These are phyloP conservation scores for Athripsodes cinereus DNA, from an alignment of 2,888 invertebrate genomes.

Conservation along the genomic window DNA sequence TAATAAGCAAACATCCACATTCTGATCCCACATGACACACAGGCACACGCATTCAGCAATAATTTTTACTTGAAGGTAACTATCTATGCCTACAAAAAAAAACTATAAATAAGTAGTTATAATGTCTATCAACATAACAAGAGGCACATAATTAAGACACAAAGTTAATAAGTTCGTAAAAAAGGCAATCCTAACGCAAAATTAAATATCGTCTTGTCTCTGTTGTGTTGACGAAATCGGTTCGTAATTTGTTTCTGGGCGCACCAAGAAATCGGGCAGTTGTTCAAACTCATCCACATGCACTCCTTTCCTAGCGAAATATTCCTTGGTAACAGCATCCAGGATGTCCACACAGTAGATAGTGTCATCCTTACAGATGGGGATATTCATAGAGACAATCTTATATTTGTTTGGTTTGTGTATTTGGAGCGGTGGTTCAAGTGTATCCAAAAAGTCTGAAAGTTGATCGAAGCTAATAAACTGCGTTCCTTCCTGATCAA, in stretches of 20 bases:
- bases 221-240: slow-evolving; percentile 90
- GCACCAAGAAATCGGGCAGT: slow-evolving; percentile 52
- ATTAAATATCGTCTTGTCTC: slow-evolving; percentile 73
- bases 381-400: slow-evolving; percentile 97
- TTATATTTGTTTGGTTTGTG: slow-evolving; percentile 98
- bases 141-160: too few species aligned
- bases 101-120: too few species aligned
- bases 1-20: too few species aligned
- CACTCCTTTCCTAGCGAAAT: slow-evolving; percentile 93
- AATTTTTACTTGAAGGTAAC: too few species aligned
- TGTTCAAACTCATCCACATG: slow-evolving; percentile 89
- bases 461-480: slow-evolving; percentile 92
- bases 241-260: slow-evolving; percentile 85
- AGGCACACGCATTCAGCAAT: too few species aligned
- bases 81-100: too few species aligned
- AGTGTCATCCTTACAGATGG: slow-evolving; percentile 91
- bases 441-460: slow-evolving; percentile 90
- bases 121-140: too few species aligned
- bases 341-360: slow-evolving; percentile 98
- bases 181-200: too few species aligned
- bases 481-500: slow-evolving; percentile 95
- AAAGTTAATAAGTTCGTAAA: too few species aligned
- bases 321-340: slow-evolving; percentile 96
- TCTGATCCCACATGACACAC: too few species aligned
- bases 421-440: slow-evolving; percentile 94